Evolutionary conservation across 2,888 invertebrate species (phyloP), one percentile per base, ranked within the genome.

Genomic region (Chydorus sphaericus): DNA sequence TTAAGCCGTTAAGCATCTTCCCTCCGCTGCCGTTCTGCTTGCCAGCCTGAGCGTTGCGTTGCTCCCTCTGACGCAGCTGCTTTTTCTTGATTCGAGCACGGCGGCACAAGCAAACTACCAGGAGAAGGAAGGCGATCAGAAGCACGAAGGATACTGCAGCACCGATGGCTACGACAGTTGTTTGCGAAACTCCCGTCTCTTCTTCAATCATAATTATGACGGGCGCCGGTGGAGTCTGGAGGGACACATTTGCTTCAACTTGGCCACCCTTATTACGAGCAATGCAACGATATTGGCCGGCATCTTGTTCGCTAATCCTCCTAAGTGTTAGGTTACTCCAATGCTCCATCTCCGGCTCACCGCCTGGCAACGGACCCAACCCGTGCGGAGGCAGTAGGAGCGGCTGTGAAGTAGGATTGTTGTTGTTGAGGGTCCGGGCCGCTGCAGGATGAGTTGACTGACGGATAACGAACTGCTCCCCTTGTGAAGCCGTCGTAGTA

Each of bases 291-390:
- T 90, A 91, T 62, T 86, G 83, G 3, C 90, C 90, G 2, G 86
- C 82, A 66, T 89, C 85, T 50, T 80, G 76, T 65, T 83, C 85
- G 62, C 83, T 85, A 61, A 87, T 82, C 68, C 89, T 86, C 62
- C 77, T 80, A 60, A 91, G 80, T 57, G 86, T 88, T 59, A 91
- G 75, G 67, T 87, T 88, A 63, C 81, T 81, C 86, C 88, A 88
- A 67, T 77, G 74, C 67, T 77, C 64, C n/a, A 59, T 55, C 26
- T 58, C 56, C 31, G 44, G n/a, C n/a, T n/a, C n/a, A n/a, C n/a
- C n/a, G n/a, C n/a, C n/a, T 62, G 60, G 48, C 51, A 54, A 18
- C 36, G n/a, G 36, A 30, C 18, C 16, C 38, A 37, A 2, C 49
- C 59, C 26, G 57, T 58, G 30, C 23, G 54, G 18, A 55, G 53